Base-by-base conservation (phyloP, 2,888 invertebrate genomes). In the Drosophila demipolita region DNA sequence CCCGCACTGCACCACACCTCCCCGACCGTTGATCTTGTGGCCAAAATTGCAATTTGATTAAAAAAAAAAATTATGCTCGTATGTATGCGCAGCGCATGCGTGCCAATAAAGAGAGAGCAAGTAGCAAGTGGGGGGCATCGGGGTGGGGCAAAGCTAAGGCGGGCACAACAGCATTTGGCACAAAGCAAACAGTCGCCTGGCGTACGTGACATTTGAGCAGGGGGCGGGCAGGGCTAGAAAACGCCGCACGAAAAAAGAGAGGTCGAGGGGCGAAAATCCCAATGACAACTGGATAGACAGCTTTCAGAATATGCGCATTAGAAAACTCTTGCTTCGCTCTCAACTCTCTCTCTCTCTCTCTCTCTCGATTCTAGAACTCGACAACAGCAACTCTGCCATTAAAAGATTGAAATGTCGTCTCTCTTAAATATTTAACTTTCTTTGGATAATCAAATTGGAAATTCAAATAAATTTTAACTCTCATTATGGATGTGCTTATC, bases 261-360 rank as follows among this genome's bases (percentile, higher is more conserved):
- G 17, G 11, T 9, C 35, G 12, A 7, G 9, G 20, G 6, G 4
- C 23, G 33, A 23, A 12, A 4, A 53, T 2, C 20, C 33, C 7
- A 20, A 20, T 57, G 61, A 54, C 64, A 52, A 64, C 62, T 63
- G 55, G 63, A 65, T 17, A 79, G 45, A 70, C 65, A 64, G 62
- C 72, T 63, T 58, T 71, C 67, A 68, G 81, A 83, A 78, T 85
- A 55, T 79, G 70, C 80, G 77, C 87, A 89, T 86, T 84, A 87
- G 87, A 87, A 70, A 76, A 69, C 65, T 52, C 57, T 81, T 17
- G 49, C 17, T 49, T 29, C 8, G 26, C 23, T 23, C 8, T 81
- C 70, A 58, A 66, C 40, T 52, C 40, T 52, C 12, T 52, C 12
- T 20, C 35, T 2, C n/a, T 63, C 40, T 52, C 40, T 52, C 12